Evolutionary conservation across 2,888 invertebrate genomes (phyloP).

Genomic region (Gerris lacustris): DNA sequence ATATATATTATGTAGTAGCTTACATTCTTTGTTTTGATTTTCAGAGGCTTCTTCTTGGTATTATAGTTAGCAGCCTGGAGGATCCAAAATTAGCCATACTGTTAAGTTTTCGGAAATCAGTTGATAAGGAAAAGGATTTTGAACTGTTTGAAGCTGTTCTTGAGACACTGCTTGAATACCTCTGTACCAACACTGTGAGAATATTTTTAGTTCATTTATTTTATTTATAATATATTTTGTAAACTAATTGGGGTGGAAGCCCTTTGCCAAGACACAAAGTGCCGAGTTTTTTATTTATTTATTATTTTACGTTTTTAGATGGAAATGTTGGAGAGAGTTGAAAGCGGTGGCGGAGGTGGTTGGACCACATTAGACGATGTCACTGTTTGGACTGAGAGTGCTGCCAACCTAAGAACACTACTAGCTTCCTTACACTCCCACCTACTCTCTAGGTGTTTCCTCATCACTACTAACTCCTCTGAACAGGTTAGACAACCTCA

Average conservation of each 20-base stretch:
- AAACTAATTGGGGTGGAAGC: too few species aligned
- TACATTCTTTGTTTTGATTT: conserved; percentile 10
- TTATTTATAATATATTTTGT: neutral
- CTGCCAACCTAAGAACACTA: conserved; percentile 39
- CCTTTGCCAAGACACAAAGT: too few species aligned
- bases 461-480: conserved; percentile 19
- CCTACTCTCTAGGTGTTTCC: conserved; percentile 42
- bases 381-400: conserved; percentile 17
- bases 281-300: too few species aligned
- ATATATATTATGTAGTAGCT: too few species aligned
- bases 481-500: too few species aligned
- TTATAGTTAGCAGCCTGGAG: conserved; percentile 48
- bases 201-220: neutral
- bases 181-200: conserved; percentile 44
- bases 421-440: conserved; percentile 49
- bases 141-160: conserved; percentile 42
- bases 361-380: conserved; percentile 18
- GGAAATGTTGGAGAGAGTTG: conserved; percentile 23
- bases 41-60: conserved; percentile 45
- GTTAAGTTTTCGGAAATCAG: conserved; percentile 36
- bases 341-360: conserved; percentile 18
- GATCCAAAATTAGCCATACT: conserved; percentile 48
- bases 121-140: conserved; percentile 26
- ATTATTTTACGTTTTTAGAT: conserved; percentile 18
- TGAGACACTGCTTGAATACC: conserved; percentile 44